These are phyloP conservation scores for Stenurella melanura DNA, from an alignment of 2,888 invertebrate genomes.

Conservation along the genomic window DNA sequence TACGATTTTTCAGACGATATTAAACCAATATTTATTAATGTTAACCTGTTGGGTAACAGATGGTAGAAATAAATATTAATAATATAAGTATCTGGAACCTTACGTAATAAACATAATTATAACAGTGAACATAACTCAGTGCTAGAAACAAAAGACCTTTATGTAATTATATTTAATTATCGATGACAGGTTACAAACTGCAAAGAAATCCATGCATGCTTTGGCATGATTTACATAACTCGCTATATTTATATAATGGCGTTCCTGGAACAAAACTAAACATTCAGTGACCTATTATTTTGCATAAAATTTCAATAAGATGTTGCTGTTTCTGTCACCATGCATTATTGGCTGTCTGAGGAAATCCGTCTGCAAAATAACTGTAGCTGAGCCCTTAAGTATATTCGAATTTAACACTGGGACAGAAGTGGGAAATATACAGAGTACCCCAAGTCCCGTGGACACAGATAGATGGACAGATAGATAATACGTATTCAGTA, in stretches of 20 bases:
- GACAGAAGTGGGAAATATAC: not conserved
- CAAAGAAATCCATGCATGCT: conserved; percentile 48
- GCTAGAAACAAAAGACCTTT: conserved; percentile 44
- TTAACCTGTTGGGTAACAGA: conserved; percentile 38
- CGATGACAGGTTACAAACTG: conserved; percentile 32
- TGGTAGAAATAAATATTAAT: conserved; percentile 29
- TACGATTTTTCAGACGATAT: conserved; percentile 31
- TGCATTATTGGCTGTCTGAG: conserved; percentile 25
- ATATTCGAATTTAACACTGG: not conserved
- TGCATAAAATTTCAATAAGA: conserved; percentile 53
- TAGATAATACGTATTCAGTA: too few relatives aligned
- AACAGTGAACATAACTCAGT: conserved; percentile 13
- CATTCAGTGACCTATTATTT: conserved; percentile 60
- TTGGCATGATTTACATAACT: conserved; percentile 53
- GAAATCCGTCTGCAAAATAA: conserved; percentile 20
- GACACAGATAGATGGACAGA: too few relatives aligned
- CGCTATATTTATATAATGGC: conserved; percentile 58
- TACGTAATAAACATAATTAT: conserved; percentile 33
- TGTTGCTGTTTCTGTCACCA: conserved; percentile 24
- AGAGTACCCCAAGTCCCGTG: not conserved
- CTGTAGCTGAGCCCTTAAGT: not conserved
- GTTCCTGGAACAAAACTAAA: conserved; percentile 56
- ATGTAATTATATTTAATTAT: conserved; percentile 38
- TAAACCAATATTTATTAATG: conserved; percentile 36
- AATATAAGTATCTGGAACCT: conserved; percentile 25